phyloP scores from a whole-genome alignment of 2,113 vertebrate species.

The Hemiprocne comata region DNA sequence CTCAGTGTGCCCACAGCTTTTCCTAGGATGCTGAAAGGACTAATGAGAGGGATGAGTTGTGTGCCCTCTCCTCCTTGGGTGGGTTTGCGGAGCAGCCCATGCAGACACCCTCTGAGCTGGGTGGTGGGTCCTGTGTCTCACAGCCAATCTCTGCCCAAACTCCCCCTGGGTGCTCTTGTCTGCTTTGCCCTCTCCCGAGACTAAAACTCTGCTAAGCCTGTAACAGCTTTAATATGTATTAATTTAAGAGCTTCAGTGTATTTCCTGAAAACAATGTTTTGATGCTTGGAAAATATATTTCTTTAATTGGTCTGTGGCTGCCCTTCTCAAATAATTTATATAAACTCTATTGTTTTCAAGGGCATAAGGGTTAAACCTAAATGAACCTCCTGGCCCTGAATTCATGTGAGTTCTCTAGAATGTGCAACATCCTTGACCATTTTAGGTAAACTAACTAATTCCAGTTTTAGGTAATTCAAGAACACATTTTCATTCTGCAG shows the following conservation, averaged over 20 bases:
- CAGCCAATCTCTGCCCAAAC: background rate
- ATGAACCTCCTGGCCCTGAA: background rate
- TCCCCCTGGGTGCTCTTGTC: slow-evolving; percentile 2
- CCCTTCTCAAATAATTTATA: slow-evolving; percentile 48
- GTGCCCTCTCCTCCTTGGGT: background rate
- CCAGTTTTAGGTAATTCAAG: background rate
- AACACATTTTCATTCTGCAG: background rate
- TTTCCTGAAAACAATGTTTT: slow-evolving; percentile 47
- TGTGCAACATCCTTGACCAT: accelerated
- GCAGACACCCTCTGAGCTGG: background rate
- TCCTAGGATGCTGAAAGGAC: background rate
- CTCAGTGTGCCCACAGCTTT: background rate
- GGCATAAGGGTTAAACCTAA: slow-evolving; percentile 2
- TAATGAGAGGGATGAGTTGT: background rate
- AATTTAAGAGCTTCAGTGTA: slow-evolving; percentile 31
- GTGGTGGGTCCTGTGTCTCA: accelerated
- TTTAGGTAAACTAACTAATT: background rate
- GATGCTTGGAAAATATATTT: slow-evolving; percentile 43
- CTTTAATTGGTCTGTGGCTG: slow-evolving; percentile 25
- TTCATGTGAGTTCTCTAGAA: background rate
- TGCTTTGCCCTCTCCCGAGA: slow-evolving; percentile 4
- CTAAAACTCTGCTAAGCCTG: slow-evolving; percentile 16
- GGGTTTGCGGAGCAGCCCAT: background rate
- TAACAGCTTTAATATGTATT: slow-evolving; percentile 46
- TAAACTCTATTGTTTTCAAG: slow-evolving; percentile 30